Base-by-base conservation (phyloP, 1,140 invertebrate species). In the Trachymyrmex cornetzi region DNA sequence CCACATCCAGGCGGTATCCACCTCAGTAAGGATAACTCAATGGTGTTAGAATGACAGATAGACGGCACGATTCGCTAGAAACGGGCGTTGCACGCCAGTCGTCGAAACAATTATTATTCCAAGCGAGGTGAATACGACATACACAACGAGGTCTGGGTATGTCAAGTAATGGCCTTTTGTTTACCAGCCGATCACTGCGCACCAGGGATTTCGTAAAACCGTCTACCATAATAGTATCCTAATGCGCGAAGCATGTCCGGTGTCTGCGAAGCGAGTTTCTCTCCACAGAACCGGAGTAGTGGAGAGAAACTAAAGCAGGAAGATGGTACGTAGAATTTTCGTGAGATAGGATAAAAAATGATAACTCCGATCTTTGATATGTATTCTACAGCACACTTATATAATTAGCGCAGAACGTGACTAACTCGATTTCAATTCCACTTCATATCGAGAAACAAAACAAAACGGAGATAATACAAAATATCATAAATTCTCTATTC, bases 11-110 rank as follows among this genome's bases (percentile, higher is more conserved):
- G 19, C 80, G 6, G 57, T 79, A 86, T 79, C 72, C 64, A 79
- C 55, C 71, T 66, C 14, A 44, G 44, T 77, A 85, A 85, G 61
- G 50, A 80, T 91, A 90, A 82, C 59, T 77, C 74, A 84, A 50
- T 50, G 75, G 89, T 64, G 89, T 90, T 90, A 90, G 82, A 90
- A 90, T 90, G 89, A 90, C 77, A 86, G 53, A 90, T 90, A 86
- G 77, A 44, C 57, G 53, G 34, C 44, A 61, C 27, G 74, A 53
- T 79, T 50, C 53, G 30, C 24, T 74, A 69, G 27, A 63, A 81
- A 57, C 63, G 24, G 38, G 50, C 50, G 48, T 63, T 69, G 82
- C 67, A 59, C 66, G 66, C 64, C 84, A 89, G 14, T 86, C 67
- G 85, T 84, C 84, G 88, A 88, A 89, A 89, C 86, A 91, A 91